A percentile compares a stretch with the other conserved stretches of the same genome.
These are phyloP conservation scores for Gambusia yucatana DNA, from an alignment of 2,797 vertebrate species.

Conservation along the genomic window DNA sequence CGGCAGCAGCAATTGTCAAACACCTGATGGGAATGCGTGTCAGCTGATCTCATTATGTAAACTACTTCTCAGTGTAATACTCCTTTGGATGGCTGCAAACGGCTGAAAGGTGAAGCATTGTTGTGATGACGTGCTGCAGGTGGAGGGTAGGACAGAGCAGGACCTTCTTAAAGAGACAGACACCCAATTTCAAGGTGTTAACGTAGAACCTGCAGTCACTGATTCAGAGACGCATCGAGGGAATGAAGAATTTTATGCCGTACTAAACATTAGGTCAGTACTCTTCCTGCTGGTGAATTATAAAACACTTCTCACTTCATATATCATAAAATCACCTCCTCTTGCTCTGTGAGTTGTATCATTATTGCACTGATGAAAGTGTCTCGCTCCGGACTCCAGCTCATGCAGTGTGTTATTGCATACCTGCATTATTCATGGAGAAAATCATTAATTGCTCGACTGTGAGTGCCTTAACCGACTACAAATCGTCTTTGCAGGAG, in stretches of 20 bases:
- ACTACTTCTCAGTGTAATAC: too few relatives aligned
- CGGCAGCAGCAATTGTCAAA: too few relatives aligned
- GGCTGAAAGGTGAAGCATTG: too few relatives aligned
- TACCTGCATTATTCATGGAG: constrained; percentile 19
- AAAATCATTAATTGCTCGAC: constrained; percentile 8
- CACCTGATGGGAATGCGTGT: too few relatives aligned
- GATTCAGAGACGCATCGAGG: constrained; percentile 26
- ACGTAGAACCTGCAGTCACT: background rate
- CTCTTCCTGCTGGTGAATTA: constrained; percentile 37
- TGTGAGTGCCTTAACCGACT: background rate
- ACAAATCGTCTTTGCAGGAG: background rate
- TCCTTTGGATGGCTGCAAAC: too few relatives aligned
- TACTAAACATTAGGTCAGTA: constrained; percentile 34
- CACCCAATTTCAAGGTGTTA: too few relatives aligned
- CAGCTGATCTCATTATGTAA: too few relatives aligned
- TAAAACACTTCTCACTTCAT: constrained; percentile 43
- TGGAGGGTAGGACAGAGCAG: too few relatives aligned
- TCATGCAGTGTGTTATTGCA: background rate
- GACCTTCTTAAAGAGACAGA: too few relatives aligned
- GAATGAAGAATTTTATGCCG: constrained; percentile 47
- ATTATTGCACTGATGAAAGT: constrained; percentile 26
- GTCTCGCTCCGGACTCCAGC: constrained; percentile 14
- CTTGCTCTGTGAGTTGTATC: constrained; percentile 17
- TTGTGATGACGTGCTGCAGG: too few relatives aligned
- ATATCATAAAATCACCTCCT: constrained; percentile 42